Base-by-base conservation (phyloP, 2,797 vertebrate species). In the Gymnocypris eckloni region DNA sequence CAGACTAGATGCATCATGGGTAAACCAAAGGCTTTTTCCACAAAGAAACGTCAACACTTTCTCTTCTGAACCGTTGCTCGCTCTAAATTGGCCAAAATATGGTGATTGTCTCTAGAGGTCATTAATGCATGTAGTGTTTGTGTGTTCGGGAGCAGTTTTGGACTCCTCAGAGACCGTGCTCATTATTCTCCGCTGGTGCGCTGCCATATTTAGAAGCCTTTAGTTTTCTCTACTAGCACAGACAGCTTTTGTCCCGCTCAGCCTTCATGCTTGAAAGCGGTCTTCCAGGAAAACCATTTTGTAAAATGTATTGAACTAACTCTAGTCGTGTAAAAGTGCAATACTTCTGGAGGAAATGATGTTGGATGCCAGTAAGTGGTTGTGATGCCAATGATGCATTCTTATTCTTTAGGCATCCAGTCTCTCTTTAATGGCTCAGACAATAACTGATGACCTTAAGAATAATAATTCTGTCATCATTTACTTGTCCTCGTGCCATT, bases 181-280 rank as follows among this genome's bases (percentile, higher is more conserved):
- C 0, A 56, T 79, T 85, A 56, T 79, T 54, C 18, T 85, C 39
- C 18, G 4, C 54, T 72, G 77, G 52, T 64, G 20, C 28, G 48
- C 54, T 70, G 66, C 66, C 72, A 79, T 79, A 79, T 85, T 61
- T 85, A 79, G 76, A 71, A 78, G 66, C 50, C 37, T 79, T 84
- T 69, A 43, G 45, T 54, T 45, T 85, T 71, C 25, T 71, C 79
- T 85, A 70, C 75, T 25, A 28, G 52, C 18, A 22, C 41, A 52
- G 25, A 75, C 10, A 1, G 20, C 28, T 69, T 78, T 78, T 84
- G 66, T 71, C 41, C 76, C 5, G 1, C 64, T 72, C 66, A 72
- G 41, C 22, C 67, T 85, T 79, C 61, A 18, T 77, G n/a, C 20
- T 78, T 52, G 6, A 71, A 79, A 59, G 64, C 56, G 80, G 67